A percentile compares a stretch with the other conserved stretches of the same genome.
Conservation (phyloP, 2,113 vertebrate species). For the Labeo catla region DNA sequence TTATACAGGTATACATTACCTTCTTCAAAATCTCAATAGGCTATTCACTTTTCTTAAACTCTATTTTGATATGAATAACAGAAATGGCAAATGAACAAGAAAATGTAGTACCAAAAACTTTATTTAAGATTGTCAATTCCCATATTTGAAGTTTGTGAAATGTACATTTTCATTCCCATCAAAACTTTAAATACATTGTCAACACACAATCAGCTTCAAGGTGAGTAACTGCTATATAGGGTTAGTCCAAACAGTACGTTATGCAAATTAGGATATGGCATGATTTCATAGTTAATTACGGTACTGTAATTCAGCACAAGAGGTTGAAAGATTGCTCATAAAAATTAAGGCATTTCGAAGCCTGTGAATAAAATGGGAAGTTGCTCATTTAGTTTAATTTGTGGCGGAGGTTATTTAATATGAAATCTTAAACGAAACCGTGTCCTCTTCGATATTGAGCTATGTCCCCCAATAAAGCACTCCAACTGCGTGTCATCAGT, state of each 20-base stretch:
- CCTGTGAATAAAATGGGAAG: background rate
- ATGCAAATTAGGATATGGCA: slow-evolving; percentile 2
- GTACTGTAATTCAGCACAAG: background rate
- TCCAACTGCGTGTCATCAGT: background rate
- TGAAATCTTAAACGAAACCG: background rate
- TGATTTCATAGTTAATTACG: background rate
- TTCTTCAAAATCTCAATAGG: too few relatives aligned
- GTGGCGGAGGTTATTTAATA: background rate
- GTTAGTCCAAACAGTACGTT: background rate
- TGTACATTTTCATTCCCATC: too few relatives aligned
- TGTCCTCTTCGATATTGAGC: background rate
- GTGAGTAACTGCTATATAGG: background rate
- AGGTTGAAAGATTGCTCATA: background rate
- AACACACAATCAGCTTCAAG: too few relatives aligned
- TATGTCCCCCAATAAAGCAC: background rate
- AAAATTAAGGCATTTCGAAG: background rate
- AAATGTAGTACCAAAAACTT: too few relatives aligned
- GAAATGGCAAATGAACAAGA: too few relatives aligned
- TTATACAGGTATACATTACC: too few relatives aligned
- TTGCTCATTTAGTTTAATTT: background rate
- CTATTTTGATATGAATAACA: too few relatives aligned
- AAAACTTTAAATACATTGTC: too few relatives aligned
- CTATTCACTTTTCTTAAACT: too few relatives aligned
- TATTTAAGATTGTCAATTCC: too few relatives aligned
- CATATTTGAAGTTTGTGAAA: too few relatives aligned